Conservation (phyloP, 1,140 invertebrate genomes). For the Plutomurus gul region DNA sequence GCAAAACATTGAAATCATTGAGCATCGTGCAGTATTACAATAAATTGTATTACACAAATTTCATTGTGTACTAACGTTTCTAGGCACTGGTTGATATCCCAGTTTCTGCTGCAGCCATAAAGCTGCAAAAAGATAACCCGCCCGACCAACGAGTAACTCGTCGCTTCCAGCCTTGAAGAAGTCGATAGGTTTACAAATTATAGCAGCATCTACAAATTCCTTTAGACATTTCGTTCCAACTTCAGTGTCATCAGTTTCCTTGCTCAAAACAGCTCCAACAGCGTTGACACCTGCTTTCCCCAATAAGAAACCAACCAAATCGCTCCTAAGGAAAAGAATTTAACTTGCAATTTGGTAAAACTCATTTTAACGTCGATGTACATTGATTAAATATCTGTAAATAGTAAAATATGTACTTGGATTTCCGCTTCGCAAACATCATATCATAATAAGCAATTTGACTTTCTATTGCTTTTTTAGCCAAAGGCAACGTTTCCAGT, state of each 20-base stretch:
- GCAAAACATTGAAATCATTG: too few relatives aligned
- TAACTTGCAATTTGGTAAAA: too few relatives aligned
- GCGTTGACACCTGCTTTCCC: constrained; percentile 60
- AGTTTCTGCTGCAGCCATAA: constrained; percentile 71
- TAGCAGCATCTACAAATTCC: constrained; percentile 55
- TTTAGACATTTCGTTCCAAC: constrained; percentile 23
- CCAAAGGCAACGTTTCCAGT: constrained; percentile 10
- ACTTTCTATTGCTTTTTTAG: background rate
- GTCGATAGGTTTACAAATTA: constrained; percentile 61
- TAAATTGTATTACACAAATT: too few relatives aligned
- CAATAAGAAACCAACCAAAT: constrained; percentile 58
- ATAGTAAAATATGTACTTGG: background rate
- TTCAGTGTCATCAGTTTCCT: constrained; percentile 31
- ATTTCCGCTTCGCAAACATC: background rate
- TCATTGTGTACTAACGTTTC: background rate
- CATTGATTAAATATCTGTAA: too few relatives aligned
- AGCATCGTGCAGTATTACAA: too few relatives aligned
- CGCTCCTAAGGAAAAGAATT: constrained; percentile 39
- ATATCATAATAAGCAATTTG: background rate
- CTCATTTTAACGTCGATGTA: too few relatives aligned
- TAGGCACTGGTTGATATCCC: constrained; percentile 54
- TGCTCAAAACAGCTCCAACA: constrained; percentile 56
- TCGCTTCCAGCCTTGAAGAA: constrained; percentile 72
- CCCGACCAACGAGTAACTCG: constrained; percentile 80
- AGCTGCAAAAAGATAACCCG: constrained; percentile 77